Evolutionary conservation across 2,113 vertebrate species (phyloP), one percentile per base, ranked within the genome.

Genomic region (Oreamnos americanus): DNA sequence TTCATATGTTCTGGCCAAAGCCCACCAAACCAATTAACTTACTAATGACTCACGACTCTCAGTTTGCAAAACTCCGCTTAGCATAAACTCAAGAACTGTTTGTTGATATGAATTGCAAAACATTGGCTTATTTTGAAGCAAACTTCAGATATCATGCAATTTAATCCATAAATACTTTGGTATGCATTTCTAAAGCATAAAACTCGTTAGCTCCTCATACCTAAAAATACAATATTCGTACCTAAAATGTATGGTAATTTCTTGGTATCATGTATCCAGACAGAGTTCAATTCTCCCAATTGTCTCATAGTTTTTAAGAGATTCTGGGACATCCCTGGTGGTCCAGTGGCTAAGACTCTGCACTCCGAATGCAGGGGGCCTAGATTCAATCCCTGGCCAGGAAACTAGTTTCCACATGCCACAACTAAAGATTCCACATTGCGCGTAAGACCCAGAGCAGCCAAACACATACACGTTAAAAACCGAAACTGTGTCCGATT

Each of bases 31-130:
- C 82, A 64, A 11, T 96, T 81, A 79, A 87, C 39, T 79, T 96
- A 21, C 79, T 55, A 96, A 89, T 53, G 90, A 90, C 25, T 90
- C 76, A 78, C 1, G 6, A 82, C 67, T 86, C 67, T 93, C 74
- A 33, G 51, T 94, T 81, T 97, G 53, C 53, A 93, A 92, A 94
- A 85, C 6, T 85, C 64, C 49, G 6, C 76, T 78, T 76, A 92
- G 49, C 39, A 67, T 74, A 78, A 89, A 15, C 60, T 86, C 43
- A 67, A 21, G 74, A 96, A 88, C 47, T 58, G 33, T 58, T 96
- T 97, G 62, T 92, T 96, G 74, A 82, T 78, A 53, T 26, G 64
- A 93, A 83, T 86, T 26, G 71, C 33, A 92, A 96, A 91, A 49
- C 43, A 78, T 21, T 82, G 86, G 30, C 30, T 94, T 71, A 76